Evolutionary conservation across 2,797 vertebrate genomes (phyloP).

Genomic region (Myotis findleyi): DNA sequence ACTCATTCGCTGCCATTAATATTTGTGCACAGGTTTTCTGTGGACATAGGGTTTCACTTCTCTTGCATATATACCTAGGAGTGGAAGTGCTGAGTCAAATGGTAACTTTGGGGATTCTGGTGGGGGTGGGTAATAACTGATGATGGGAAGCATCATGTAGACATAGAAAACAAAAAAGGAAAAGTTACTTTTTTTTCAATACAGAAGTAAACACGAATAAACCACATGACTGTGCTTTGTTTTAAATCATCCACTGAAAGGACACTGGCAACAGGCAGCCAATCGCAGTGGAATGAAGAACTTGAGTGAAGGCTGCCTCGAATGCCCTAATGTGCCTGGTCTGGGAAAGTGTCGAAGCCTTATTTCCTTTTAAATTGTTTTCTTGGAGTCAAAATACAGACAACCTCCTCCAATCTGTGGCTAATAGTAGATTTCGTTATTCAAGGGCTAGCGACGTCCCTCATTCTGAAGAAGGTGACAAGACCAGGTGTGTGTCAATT

Average conservation of each 20-base stretch:
- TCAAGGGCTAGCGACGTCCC: background rate
- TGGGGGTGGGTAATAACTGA: background rate
- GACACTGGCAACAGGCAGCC: background rate
- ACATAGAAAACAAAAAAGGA: background rate
- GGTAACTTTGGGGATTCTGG: background rate
- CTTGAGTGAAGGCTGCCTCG: background rate
- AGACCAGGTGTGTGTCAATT: background rate
- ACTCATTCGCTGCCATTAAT: background rate
- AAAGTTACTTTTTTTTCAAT: background rate
- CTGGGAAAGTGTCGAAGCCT: background rate
- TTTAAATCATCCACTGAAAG: background rate
- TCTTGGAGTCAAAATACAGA: background rate
- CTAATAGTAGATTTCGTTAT: background rate
- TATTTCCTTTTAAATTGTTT: conserved; percentile 41
- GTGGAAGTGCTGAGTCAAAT: background rate
- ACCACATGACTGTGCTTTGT: background rate
- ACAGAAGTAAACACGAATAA: background rate
- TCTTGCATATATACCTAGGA: background rate
- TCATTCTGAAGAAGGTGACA: background rate
- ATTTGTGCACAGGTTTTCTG: background rate
- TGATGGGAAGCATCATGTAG: background rate
- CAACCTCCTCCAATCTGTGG: background rate
- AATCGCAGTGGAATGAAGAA: background rate
- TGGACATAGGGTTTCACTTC: background rate
- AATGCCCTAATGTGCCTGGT: background rate